Evolutionary conservation across 2,797 vertebrate genomes (phyloP).

Genomic region (Parotocinclus haroldoi): DNA sequence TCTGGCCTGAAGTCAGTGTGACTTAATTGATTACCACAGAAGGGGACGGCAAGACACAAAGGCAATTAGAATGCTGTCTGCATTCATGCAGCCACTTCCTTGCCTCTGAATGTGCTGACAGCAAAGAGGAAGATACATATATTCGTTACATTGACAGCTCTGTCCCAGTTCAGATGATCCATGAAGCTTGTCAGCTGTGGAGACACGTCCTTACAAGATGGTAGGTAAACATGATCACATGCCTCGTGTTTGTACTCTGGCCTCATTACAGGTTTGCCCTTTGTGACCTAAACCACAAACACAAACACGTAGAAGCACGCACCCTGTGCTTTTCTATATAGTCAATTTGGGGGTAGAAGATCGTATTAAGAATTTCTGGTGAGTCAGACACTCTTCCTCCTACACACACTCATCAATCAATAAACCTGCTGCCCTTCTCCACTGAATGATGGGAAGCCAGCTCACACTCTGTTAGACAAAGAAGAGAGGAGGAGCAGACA

Average conservation of each 20-base stretch:
- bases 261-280: constrained; percentile 23
- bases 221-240: constrained; percentile 32
- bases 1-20: constrained; percentile 50
- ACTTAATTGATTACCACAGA: constrained; percentile 55
- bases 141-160: constrained; percentile 51
- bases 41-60: constrained; percentile 54
- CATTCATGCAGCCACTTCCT: constrained; percentile 54
- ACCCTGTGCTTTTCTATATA: constrained; percentile 25
- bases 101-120: constrained; percentile 47
- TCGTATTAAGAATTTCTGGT: constrained; percentile 61
- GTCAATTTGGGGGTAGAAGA: constrained; percentile 26
- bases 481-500: constrained; percentile 29
- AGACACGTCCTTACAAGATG: constrained; percentile 39
- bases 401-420: constrained; percentile 72
- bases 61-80: constrained; percentile 59
- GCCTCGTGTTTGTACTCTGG: constrained; percentile 7
- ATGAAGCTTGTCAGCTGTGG: constrained; percentile 36
- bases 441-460: constrained; percentile 53
- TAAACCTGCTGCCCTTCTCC: constrained; percentile 58
- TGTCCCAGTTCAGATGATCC: constrained; percentile 40
- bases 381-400: constrained; percentile 73
- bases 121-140: constrained; percentile 38
- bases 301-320: constrained; percentile 1
- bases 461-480: constrained; percentile 7
- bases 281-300: constrained; percentile 29